These are phyloP conservation scores for Spilarctia lutea DNA, from an alignment of 2,888 invertebrate species.

Conservation along the genomic window DNA sequence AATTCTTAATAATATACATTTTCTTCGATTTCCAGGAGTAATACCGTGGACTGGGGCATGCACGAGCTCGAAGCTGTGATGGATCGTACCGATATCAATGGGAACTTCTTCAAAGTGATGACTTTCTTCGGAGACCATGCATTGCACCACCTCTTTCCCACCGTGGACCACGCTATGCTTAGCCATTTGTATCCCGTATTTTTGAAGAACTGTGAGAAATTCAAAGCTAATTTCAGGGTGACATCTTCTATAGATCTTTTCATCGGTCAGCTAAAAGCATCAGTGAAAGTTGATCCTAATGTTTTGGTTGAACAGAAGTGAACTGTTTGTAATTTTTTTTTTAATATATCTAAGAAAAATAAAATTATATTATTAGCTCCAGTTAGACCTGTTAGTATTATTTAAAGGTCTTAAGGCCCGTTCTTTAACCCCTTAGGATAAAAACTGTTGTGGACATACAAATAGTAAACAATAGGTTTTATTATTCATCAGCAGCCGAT, in stretches of 20 bases:
- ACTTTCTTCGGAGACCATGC: conserved; percentile 92
- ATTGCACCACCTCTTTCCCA: conserved; percentile 93
- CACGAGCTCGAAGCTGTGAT: conserved; percentile 91
- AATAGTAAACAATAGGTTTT: too few relatives aligned
- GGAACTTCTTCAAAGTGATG: conserved; percentile 88
- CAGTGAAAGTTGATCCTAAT: conserved; percentile 65
- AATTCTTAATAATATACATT: background rate
- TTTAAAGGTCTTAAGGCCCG: background rate
- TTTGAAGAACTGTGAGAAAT: conserved; percentile 87
- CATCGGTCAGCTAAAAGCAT: conserved; percentile 71
- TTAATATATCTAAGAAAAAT: background rate
- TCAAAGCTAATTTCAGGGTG: conserved; percentile 82
- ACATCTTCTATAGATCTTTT: conserved; percentile 70
- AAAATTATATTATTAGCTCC: background rate
- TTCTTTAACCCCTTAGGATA: background rate
- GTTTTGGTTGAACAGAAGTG: conserved; percentile 30
- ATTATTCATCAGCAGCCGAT: background rate
- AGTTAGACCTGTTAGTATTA: background rate
- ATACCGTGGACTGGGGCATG: conserved; percentile 90
- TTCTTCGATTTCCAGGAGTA: conserved; percentile 66
- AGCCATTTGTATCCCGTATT: conserved; percentile 88
- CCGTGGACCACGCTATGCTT: conserved; percentile 91
- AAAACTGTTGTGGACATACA: background rate
- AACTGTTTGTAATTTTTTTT: background rate
- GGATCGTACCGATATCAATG: conserved; percentile 89